Evolutionary conservation across 2,797 vertebrate genomes (phyloP), one percentile per base, ranked within the genome.

Genomic region (Gadopsis marmoratus): DNA sequence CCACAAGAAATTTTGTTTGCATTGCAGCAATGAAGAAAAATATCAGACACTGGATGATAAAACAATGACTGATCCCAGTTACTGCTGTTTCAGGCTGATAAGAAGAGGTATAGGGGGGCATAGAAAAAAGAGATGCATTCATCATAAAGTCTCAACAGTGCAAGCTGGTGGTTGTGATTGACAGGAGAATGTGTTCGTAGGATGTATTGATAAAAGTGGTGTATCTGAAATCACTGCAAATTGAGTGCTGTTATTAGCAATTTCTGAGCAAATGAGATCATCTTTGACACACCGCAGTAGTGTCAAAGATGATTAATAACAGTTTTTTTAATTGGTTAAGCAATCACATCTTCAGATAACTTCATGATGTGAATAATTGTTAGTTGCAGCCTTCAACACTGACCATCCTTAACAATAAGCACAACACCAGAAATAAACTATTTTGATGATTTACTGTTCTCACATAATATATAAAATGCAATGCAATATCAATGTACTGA

Each of bases 41-140:
- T 17, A 45, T 14, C 37, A 61, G 37, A 41, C 70, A 43, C 0
- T 50, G 67, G 54, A 69, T 67, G 66, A 77, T 82, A 37, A 58
- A 66, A 53, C 26, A 71, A 62, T 16, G 21, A n/a, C 53, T 51
- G 71, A 68, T 78, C 58, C 31, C 23, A 61, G 33, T 43, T 66
- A 39, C 63, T 45, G 62, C 83, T 86, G 74, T 69, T 78, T 53
- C 55, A 60, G 43, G 41, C 43, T 75, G 88, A 87, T 89, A 87
- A 86, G 64, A 65, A 29, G 41, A n/a, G n/a, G n/a, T n/a, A n/a
- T 62, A 45, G 26, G 33, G n/a, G n/a, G 17, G 31, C 45, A 66
- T 19, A 65, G n/a, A 69, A 23, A 63, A 48, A 50, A 51, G 47
- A 64, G 1, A 78, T 73, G 7, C 67, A 86, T 84, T 54, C 73